A percentile compares a stretch with the other conserved stretches of the same genome.
These are phyloP conservation scores for Artibeus lituratus DNA, from an alignment of 2,797 vertebrate genomes.

Conservation along the genomic window DNA sequence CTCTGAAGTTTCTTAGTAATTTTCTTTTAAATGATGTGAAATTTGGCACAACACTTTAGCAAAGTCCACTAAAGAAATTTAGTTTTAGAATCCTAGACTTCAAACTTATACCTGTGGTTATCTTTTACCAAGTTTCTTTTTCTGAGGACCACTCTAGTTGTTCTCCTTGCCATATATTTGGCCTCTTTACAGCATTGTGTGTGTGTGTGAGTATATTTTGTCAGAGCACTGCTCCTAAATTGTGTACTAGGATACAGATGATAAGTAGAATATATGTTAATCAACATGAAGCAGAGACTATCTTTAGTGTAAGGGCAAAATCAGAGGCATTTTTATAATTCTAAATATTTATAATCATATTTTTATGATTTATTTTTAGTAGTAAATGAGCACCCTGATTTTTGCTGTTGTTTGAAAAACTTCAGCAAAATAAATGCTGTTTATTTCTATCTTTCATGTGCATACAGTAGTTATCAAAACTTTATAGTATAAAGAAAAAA, in stretches of 20 bases:
- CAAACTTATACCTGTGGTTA: background rate
- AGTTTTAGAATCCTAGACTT: background rate
- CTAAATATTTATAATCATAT: background rate
- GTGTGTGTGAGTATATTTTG: background rate
- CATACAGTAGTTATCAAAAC: background rate
- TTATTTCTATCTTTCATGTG: background rate
- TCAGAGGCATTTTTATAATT: constrained; percentile 28
- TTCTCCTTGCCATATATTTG: background rate
- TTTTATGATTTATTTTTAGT: constrained; percentile 29
- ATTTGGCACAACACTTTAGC: background rate
- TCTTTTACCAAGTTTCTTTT: background rate
- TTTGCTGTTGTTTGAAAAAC: background rate
- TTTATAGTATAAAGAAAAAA: background rate
- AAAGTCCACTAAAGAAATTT: background rate
- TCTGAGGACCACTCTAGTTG: background rate
- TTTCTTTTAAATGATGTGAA: background rate
- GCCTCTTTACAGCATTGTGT: background rate
- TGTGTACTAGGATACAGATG: background rate
- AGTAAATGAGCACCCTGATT: background rate
- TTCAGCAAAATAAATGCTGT: background rate
- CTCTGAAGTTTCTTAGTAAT: background rate
- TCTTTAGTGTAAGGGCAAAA: background rate
- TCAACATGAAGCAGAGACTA: background rate
- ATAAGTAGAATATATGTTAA: background rate
- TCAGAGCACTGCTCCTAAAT: background rate